A percentile compares a stretch with the other conserved stretches of the same genome.
These are phyloP conservation scores for Cairina moschata DNA, from an alignment of 2,113 vertebrate genomes.

Conservation along the genomic window DNA sequence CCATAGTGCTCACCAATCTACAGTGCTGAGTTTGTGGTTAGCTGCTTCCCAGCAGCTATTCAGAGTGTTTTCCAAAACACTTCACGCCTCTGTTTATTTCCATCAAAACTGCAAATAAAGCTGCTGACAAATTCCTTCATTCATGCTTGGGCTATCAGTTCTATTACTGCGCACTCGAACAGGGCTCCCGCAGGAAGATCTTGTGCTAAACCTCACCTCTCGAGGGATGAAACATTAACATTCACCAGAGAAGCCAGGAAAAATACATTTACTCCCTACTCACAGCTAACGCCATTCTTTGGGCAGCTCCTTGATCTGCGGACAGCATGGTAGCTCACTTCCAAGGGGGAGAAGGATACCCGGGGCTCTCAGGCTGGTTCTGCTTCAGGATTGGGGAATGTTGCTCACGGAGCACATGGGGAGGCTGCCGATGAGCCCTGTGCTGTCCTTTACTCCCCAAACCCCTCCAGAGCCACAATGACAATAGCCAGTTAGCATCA, in stretches of 20 bases:
- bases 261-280: constrained; percentile 49
- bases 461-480: neutral
- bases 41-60: neutral
- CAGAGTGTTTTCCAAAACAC: neutral
- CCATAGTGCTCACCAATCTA: neutral
- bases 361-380: neutral
- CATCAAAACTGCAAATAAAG: neutral
- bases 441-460: neutral
- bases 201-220: neutral
- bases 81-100: neutral
- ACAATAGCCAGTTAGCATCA: accelerated
- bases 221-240: constrained; percentile 14
- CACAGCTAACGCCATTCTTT: constrained; percentile 37
- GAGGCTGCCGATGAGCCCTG: neutral
- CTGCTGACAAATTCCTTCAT: neutral
- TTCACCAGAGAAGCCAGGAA: neutral
- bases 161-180: neutral
- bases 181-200: neutral
- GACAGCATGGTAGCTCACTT: constrained; percentile 31
- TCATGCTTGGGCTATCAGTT: neutral
- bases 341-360: neutral
- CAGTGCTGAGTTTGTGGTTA: neutral
- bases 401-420: accelerated
- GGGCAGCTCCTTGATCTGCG: constrained; percentile 36
- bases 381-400: neutral